Base-by-base conservation (phyloP, 2,797 vertebrate species). In the Manis crassicaudata region DNA sequence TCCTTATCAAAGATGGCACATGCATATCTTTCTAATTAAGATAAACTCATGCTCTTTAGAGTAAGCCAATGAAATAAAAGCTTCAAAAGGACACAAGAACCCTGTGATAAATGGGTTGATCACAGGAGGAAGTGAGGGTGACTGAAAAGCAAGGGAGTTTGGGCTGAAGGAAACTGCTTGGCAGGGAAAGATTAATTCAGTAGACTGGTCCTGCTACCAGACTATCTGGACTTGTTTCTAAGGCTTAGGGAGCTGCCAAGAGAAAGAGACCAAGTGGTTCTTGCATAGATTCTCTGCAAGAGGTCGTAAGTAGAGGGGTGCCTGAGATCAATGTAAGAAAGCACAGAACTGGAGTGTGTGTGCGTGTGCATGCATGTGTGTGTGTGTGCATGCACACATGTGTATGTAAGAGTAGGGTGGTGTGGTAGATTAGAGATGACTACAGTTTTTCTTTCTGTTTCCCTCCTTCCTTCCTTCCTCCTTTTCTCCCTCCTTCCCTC, bases 181-280 rank as follows among this genome's bases (percentile, higher is more conserved):
- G 68, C 10, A 32, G 73, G 23, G 21, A 67, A 72, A 35, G 43
- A 84, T 40, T 50, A 29, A 85, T 60, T 94, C 40, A 58, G 12
- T 27, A 46, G 43, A 76, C 20, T n/a, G 17, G 25, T 88, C 29
- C 85, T 88, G 56, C 75, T 75, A 54, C 67, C 77, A 92, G 35
- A 75, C 63, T 82, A 40, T 93, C 52, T 81, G 56, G 68, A 77
- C 50, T 76, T 85, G 68, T 87, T 89, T 94, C n/a, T 81, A 82
- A 96, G 87, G 62, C 54, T 85, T 80, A 85, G 20, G 68, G 50
- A 85, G 32, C 68, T 97, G 65, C 77, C 91, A 95, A 4, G 77
- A 65, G 67, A 88, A 87, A 95, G 10, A 84, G 72, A 88, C 40
- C 29, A 29, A 92, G 72, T 73, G 37, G 18, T 83, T 96, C 63